phyloP scores from a whole-genome alignment of 2,888 invertebrate genomes.

The Capitulum mitella region DNA sequence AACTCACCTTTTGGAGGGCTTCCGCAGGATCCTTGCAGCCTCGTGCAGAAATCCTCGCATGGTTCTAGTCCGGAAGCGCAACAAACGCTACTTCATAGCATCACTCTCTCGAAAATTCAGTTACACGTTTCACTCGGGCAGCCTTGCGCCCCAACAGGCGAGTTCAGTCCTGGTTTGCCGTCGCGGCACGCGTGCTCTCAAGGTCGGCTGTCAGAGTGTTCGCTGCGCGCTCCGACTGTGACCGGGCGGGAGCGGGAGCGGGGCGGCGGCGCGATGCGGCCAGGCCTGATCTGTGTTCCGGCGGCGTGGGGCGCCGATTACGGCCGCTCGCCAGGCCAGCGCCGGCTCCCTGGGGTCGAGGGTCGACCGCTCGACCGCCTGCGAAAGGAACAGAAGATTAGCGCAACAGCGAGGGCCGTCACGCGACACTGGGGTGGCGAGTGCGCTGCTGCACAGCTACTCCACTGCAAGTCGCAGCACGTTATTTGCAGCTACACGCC shows the following conservation, averaged over 20 bases:
- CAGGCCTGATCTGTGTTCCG: too few relatives aligned
- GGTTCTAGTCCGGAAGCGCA: neutral
- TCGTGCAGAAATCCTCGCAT: conserved; percentile 17
- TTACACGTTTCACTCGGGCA: too few relatives aligned
- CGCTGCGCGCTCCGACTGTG: too few relatives aligned
- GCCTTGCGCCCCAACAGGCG: too few relatives aligned
- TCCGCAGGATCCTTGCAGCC: conserved; percentile 1
- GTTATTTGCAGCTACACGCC: neutral
- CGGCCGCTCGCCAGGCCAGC: neutral
- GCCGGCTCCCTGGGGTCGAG: neutral
- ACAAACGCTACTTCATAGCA: neutral
- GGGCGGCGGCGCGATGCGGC: too few relatives aligned
- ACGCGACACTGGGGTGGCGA: neutral
- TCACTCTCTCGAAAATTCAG: too few relatives aligned
- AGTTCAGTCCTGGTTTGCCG: too few relatives aligned
- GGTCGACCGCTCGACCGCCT: neutral
- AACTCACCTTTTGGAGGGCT: conserved; percentile 17
- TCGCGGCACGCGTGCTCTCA: too few relatives aligned
- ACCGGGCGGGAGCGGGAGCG: too few relatives aligned
- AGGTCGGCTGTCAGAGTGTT: too few relatives aligned
- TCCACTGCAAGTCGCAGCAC: neutral
- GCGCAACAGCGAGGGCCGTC: neutral
- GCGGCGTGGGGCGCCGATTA: too few relatives aligned
- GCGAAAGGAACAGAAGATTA: neutral
- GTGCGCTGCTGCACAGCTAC: too few relatives aligned